Evolutionary conservation across 2,888 invertebrate species (phyloP).

Genomic region (Sarcophaga rosellei): DNA sequence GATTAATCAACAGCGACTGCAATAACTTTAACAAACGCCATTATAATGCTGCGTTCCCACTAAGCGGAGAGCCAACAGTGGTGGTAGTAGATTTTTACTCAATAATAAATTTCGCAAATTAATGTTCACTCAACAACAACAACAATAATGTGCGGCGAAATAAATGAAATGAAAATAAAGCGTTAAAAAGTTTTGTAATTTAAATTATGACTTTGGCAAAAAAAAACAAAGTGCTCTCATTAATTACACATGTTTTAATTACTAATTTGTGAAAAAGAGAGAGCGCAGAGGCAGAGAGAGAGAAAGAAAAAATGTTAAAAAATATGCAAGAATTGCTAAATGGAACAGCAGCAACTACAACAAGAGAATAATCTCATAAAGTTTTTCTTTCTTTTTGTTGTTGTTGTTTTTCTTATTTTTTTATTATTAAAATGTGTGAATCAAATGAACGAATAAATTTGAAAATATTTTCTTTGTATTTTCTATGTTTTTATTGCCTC

Average conservation of each 20-base stretch:
- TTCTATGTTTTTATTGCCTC: background rate
- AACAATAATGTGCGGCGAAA: conserved; percentile 26
- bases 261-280: conserved; percentile 50
- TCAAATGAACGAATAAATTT: background rate
- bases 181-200: conserved; percentile 58
- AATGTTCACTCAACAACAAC: conserved; percentile 17
- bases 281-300: background rate
- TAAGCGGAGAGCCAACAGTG: background rate
- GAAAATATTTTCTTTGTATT: background rate
- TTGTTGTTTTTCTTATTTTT: background rate
- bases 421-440: background rate
- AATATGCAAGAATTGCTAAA: conserved; percentile 7
- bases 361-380: background rate
- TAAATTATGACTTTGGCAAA: conserved; percentile 64
- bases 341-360: background rate
- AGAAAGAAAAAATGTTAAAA: conserved; percentile 13
- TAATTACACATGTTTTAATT: conserved; percentile 69
- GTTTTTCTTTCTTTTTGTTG: no score
- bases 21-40: background rate
- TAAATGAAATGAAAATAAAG: conserved; percentile 30
- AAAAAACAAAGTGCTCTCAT: conserved; percentile 52
- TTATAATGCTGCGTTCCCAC: background rate
- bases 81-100: conserved; percentile 37
- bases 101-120: conserved; percentile 55
- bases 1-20: conserved; percentile 47